These are phyloP conservation scores for Graptemys geographica DNA, from an alignment of 2,797 vertebrate species.

Conservation along the genomic window DNA sequence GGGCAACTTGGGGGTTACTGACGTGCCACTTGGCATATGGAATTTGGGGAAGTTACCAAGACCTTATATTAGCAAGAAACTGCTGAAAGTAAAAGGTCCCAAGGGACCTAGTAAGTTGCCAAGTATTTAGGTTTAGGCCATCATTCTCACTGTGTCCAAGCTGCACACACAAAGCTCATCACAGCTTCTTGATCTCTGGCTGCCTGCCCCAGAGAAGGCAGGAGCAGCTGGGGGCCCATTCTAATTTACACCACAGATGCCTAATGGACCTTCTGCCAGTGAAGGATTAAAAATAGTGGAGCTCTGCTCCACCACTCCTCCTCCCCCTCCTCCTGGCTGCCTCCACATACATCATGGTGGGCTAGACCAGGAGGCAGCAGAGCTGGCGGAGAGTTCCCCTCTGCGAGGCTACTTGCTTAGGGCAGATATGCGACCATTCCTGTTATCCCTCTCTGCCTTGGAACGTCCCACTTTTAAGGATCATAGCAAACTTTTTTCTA, in stretches of 20 bases:
- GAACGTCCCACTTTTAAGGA: not conserved
- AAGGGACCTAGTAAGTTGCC: not conserved
- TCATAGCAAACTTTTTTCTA: not conserved
- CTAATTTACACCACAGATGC: slow-evolving; percentile 54
- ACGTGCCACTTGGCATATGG: not conserved
- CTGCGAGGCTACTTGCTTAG: not conserved
- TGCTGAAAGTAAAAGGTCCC: not conserved
- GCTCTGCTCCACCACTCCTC: slow-evolving; percentile 41
- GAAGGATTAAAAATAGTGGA: slow-evolving; percentile 40
- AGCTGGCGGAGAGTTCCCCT: not conserved
- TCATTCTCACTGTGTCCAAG: not conserved
- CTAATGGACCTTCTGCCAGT: slow-evolving; percentile 36
- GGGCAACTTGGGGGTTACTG: not conserved
- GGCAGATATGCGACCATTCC: not conserved
- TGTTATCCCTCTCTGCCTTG: not conserved
- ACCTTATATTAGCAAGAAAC: not conserved
- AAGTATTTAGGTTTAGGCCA: not conserved
- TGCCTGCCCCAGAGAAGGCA: not conserved
- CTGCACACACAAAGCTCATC: not conserved
- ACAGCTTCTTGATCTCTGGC: slow-evolving; percentile 8
- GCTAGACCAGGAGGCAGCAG: not conserved
- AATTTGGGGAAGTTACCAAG: not conserved
- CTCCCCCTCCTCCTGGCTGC: slow-evolving; percentile 32
- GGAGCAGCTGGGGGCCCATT: slow-evolving; percentile 34
- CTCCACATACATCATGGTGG: not conserved